Percentiles rank a stretch among this genome's conserved stretches.
Conservation (phyloP, 2,888 invertebrate genomes). For the Silvanus unidentatus region DNA sequence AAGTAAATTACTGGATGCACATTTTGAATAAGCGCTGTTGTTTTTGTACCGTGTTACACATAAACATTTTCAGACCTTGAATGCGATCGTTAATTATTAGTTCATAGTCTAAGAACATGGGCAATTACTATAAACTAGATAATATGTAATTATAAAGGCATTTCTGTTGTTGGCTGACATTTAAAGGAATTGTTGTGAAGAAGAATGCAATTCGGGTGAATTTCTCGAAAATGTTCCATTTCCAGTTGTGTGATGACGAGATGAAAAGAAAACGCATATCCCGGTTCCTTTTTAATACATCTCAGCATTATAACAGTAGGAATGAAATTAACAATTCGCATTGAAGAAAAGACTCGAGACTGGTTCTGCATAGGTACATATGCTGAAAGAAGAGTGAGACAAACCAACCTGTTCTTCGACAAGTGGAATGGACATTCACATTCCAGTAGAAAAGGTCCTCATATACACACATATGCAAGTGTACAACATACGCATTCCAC, state of each 20-base stretch:
- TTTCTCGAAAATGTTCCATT: too few relatives aligned
- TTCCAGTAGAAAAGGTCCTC: constrained; percentile 20
- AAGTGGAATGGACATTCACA: constrained; percentile 24
- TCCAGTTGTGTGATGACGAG: too few relatives aligned
- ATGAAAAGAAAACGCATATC: too few relatives aligned
- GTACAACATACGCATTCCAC: constrained; percentile 8
- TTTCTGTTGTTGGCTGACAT: constrained; percentile 14
- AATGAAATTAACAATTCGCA: constrained; percentile 20
- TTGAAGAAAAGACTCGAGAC: constrained; percentile 17
- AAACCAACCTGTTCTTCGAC: constrained; percentile 25
- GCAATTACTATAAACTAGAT: constrained; percentile 13
- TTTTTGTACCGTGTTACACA: too few relatives aligned
- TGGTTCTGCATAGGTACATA: constrained; percentile 21
- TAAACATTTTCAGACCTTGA: constrained; percentile 3
- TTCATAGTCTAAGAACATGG: background rate
- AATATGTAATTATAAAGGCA: constrained; percentile 15
- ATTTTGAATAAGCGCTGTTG: too few relatives aligned
- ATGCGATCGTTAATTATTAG: constrained; percentile 4
- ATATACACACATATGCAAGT: constrained; percentile 4
- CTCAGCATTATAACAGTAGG: too few relatives aligned
- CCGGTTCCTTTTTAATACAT: too few relatives aligned
- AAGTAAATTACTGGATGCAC: too few relatives aligned
- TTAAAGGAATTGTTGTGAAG: constrained; percentile 1
- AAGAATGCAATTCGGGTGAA: too few relatives aligned
- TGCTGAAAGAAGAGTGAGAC: constrained; percentile 6